Percentiles rank a stretch among this genome's conserved stretches.
phyloP scores from a whole-genome alignment of 2,888 invertebrate genomes.

The Automeris io region DNA sequence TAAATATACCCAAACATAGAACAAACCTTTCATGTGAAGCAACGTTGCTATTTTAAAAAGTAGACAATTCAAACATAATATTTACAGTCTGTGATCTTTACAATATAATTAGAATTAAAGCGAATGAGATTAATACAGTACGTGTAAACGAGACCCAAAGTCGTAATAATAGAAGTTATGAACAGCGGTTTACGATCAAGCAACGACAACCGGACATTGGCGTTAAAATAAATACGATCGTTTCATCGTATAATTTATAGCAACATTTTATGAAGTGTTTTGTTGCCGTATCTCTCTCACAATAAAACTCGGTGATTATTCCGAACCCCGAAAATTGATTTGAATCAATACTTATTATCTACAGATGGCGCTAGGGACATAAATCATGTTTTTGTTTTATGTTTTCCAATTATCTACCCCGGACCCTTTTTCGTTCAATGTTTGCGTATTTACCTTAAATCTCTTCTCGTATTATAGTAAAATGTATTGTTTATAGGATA shows the following conservation, averaged over 20 bases:
- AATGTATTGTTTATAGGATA: background rate
- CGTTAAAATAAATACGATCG: conserved; percentile 37
- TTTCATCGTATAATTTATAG: conserved; percentile 46
- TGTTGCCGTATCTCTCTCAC: conserved; percentile 36
- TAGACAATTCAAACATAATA: too few species aligned
- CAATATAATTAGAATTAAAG: conserved; percentile 16
- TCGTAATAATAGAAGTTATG: conserved; percentile 21
- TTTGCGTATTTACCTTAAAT: conserved; percentile 5
- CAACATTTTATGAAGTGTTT: conserved; percentile 50
- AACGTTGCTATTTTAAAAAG: too few species aligned
- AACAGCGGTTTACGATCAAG: conserved; percentile 32
- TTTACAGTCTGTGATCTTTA: background rate
- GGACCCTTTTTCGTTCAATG: conserved; percentile 26
- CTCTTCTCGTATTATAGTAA: background rate
- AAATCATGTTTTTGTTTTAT: conserved; percentile 45
- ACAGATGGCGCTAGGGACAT: conserved; percentile 30
- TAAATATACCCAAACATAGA: too few species aligned
- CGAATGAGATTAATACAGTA: conserved; percentile 31
- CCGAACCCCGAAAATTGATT: conserved; percentile 38
- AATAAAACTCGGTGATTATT: conserved; percentile 50
- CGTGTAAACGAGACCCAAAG: too few species aligned
- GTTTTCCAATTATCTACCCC: conserved; percentile 37
- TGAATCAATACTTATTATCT: conserved; percentile 45
- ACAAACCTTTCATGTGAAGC: too few species aligned
- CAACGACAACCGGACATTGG: conserved; percentile 19